Evolutionary conservation across 2,888 invertebrate genomes (phyloP), one percentile per base, ranked within the genome.

Genomic region (Clivina fossor): DNA sequence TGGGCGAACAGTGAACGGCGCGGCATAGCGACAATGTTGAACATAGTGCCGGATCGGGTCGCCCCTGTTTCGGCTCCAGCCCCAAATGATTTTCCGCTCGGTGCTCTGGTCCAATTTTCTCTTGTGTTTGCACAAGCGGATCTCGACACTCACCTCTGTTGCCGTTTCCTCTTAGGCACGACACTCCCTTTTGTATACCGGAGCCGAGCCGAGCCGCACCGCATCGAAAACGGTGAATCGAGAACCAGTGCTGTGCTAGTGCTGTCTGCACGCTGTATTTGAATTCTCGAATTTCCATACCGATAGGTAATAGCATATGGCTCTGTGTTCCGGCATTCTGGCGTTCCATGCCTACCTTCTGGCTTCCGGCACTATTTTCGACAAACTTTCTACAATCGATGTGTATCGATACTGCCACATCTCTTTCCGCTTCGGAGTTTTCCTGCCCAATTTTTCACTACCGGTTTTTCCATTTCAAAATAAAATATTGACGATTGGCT

Each of bases 91-190:
- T 53, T 53, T 53, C 53, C 53, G 37, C 53, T 53, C 28, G 35
- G 53, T 53, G 53, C 53, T 44, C 53, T 53, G 44, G 53, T 53
- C 44, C 44, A 53, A 53, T 53, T 53, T 53, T 53, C 53, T 53
- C 53, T 53, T 53, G 44, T 53, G 53, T 53, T 53, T 53, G 53
- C 44, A 53, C 53, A 53, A 53, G 53, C 53, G 53, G 53, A 53
- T 53, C 53, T 44, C 44, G 43, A 53, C 53, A 44, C 44, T 28
- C 53, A 53, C 53, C 53, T 53, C 53, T 53, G 53, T 53, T 53
- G 53, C 53, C 53, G 28, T 44, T 53, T 53, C 53, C 53, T 53
- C 53, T 53, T 53, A 53, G 37, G 38, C 30, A 40, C 28, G 30
- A 15, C 53, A 44, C 22, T 53, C 44, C 53, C 53, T 53, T 53